Conservation (phyloP, 2,888 invertebrate genomes). For the Epinotia nisella region DNA sequence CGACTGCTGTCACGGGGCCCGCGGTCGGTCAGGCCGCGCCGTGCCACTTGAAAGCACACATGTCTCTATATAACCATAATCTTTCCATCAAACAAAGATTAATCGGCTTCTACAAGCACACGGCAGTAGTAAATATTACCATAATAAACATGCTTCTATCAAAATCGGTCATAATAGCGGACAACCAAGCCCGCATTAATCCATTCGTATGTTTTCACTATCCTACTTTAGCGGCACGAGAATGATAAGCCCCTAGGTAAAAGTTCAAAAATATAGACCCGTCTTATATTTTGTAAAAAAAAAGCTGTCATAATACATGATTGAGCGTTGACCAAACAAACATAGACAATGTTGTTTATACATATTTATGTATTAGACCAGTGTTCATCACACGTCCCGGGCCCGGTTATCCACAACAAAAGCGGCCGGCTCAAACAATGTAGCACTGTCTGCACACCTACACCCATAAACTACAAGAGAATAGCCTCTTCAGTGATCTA, state of each 20-base stretch:
- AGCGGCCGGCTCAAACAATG: slow-evolving; percentile 75
- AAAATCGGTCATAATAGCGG: too few relatives aligned
- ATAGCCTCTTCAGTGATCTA: slow-evolving; percentile 18
- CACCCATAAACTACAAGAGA: slow-evolving; percentile 54
- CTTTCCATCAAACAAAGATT: too few relatives aligned
- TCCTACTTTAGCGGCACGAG: neutral
- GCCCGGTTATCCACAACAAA: slow-evolving; percentile 72
- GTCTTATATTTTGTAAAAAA: slow-evolving; percentile 7
- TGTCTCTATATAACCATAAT: too few relatives aligned
- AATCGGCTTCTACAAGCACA: too few relatives aligned
- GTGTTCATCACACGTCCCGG: slow-evolving; percentile 50
- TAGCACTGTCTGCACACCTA: slow-evolving; percentile 58
- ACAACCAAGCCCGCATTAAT: too few relatives aligned
- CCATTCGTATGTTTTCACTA: neutral
- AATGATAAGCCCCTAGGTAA: slow-evolving; percentile 7
- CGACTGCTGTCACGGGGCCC: too few relatives aligned
- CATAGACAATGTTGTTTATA: neutral
- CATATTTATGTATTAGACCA: slow-evolving; percentile 15
- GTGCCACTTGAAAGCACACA: too few relatives aligned
- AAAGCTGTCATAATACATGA: slow-evolving; percentile 11
- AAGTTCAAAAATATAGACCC: neutral
- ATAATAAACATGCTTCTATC: too few relatives aligned
- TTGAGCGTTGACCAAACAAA: slow-evolving; percentile 1
- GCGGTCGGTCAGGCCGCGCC: too few relatives aligned
- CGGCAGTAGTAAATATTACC: too few relatives aligned